Conservation (phyloP, 2,797 vertebrate species). For the Spinibarbus caldwelli region DNA sequence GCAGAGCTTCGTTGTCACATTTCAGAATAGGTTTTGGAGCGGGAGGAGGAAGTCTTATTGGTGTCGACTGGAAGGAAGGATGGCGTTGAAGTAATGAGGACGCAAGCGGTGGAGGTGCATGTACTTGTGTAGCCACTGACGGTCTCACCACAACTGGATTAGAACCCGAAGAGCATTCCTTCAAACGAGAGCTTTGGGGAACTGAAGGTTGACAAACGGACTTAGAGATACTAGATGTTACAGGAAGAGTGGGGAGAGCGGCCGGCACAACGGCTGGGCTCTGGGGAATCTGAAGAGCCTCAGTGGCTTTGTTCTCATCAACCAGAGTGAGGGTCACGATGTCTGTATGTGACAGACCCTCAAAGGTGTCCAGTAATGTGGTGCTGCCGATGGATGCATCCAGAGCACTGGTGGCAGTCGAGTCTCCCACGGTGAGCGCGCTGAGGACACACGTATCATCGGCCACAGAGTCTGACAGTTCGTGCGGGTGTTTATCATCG, state of each 20-base stretch:
- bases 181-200: not conserved
- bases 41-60: not conserved
- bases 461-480: constrained; percentile 52
- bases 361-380: constrained; percentile 71
- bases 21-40: constrained; percentile 49
- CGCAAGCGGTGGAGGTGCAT: not conserved
- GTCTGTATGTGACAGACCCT: constrained; percentile 74
- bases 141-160: not conserved
- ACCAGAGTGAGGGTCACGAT: constrained; percentile 80
- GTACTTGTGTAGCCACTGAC: constrained; percentile 46
- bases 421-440: constrained; percentile 49
- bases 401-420: not conserved
- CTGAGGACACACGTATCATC: constrained; percentile 57
- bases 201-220: constrained; percentile 6
- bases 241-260: constrained; percentile 13
- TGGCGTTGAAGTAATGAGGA: constrained; percentile 67
- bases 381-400: constrained; percentile 71
- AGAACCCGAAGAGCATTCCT: not conserved
- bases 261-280: not conserved
- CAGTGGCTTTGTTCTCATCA: constrained; percentile 67
- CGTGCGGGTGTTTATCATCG: not conserved
- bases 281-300: constrained; percentile 27
- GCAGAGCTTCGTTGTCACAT: constrained; percentile 59
- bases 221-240: constrained; percentile 51
- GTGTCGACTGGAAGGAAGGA: constrained; percentile 64